phyloP scores from a whole-genome alignment of 2,113 vertebrate species.

The Alethe diademata region DNA sequence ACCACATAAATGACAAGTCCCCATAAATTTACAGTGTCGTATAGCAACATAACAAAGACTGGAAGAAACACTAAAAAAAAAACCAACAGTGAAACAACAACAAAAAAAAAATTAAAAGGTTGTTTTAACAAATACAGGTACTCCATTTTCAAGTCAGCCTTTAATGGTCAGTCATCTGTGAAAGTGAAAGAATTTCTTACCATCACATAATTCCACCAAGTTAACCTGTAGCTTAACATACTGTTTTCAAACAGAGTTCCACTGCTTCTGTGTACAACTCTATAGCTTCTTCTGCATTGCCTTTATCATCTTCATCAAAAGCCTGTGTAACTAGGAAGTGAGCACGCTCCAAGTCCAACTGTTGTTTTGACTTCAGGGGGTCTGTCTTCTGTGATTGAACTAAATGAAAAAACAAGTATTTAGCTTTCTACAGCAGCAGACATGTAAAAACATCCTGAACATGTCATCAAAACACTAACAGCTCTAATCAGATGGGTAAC shows the following conservation, averaged over 20 bases:
- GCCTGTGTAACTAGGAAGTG: slow-evolving; percentile 97
- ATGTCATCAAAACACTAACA: background rate
- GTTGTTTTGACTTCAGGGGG: slow-evolving; percentile 92
- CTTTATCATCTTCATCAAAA: slow-evolving; percentile 96
- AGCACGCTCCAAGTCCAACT: slow-evolving; percentile 93
- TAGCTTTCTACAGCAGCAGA: background rate
- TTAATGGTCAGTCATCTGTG: slow-evolving; percentile 25
- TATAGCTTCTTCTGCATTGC: slow-evolving; percentile 89
- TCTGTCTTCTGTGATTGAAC: slow-evolving; percentile 89
- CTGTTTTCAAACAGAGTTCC: slow-evolving; percentile 94
- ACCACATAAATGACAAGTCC: background rate
- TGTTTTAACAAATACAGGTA: slow-evolving; percentile 38
- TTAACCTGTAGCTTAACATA: slow-evolving; percentile 73
- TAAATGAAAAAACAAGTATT: slow-evolving; percentile 40
- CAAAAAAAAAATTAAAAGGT: background rate
- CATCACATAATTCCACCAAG: slow-evolving; percentile 70
- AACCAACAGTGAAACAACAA: background rate
- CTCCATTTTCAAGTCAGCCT: slow-evolving; percentile 45
- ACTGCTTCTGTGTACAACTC: slow-evolving; percentile 96
- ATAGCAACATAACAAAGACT: background rate
- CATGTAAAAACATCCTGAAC: background rate
- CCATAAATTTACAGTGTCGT: background rate
- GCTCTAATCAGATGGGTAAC: background rate
- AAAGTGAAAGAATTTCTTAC: slow-evolving; percentile 65
- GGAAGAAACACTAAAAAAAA: background rate